Evolutionary conservation across 2,797 vertebrate genomes (phyloP), one percentile per base, ranked within the genome.

Genomic region (Sebastolobus altivelis): DNA sequence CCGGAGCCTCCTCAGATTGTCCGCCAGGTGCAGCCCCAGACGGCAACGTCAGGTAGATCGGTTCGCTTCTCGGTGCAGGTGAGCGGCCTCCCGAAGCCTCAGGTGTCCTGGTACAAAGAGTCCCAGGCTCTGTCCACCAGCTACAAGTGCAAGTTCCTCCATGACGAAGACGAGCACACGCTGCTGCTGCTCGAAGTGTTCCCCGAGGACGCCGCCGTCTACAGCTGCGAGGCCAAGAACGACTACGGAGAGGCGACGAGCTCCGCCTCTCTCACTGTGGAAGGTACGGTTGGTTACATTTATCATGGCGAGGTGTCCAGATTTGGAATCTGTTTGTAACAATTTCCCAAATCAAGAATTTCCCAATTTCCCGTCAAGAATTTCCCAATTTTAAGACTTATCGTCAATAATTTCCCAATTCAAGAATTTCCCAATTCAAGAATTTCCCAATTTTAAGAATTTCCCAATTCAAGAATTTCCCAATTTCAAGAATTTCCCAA

Each of bases 131-230:
- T 99, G 79, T 96, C 96, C 62, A 81, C 95, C 60, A 97, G 97
- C 73, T 97, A 97, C 93, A 98, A 97, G 88, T 97, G 97, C 93
- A 99, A 99, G 89, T 97, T 99, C 87, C 96, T 98, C 78, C 97
- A 96, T 0, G 97, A 99, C 4, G 97, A 92, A 52, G 96, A 97
- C 33, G 97, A 98, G 75, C 96, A 99, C 91, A 97, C 96, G 0
- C 92, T 99, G 71, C 54, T 99, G 79, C 96, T 99, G 29, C 97
- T 99, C 0, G 98, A 99, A 71, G 96, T 97, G 55, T 98, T 98
- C 89, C 97, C 97, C 1, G 98, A 99, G 86, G 98, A 99, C 3
- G 95, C 97, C 4, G 96, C 96, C 0, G 75, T 96, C 72, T 99
- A 99, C 78, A 98, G 96, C 59, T 98, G 97, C 62, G 96, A 98